Base-by-base conservation (phyloP, 1,140 invertebrate species). In the Ladona fulva region DNA sequence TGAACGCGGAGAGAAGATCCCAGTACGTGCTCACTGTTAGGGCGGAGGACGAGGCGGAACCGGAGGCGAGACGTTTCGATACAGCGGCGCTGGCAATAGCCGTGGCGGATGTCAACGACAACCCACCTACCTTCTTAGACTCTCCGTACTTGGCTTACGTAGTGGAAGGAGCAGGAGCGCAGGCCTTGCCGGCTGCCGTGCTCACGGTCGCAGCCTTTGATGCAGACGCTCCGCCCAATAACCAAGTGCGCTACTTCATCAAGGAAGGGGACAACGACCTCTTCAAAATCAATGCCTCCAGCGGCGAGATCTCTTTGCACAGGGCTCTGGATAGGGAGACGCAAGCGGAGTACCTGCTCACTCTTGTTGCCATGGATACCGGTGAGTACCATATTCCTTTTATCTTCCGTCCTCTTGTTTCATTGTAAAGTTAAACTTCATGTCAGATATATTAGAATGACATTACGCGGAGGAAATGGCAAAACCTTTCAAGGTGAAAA, bases 21-120 rank as follows among this genome's bases (percentile, higher is more conserved):
- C 89, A 91, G 7, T 98, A 98, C 82, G 85, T 91, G 24, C 84
- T 99, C 77, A 93, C 90, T 0, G 91, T 99, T 10, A 91, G 91
- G 77, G 96, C 94, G 0, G 95, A 98, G 85, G 96, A 97, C 84
- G 94, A 92, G 82, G 94, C 93, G 0, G 88, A 89, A 75, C 88
- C 75, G 42, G 82, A 83, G 66, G 80, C 81, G 0, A 84, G 88
- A 0, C 87, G 89, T 77, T 89, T 88, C 79, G 93, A 95, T 83
- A 92, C 90, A 7, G 92, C 94, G 16, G 85, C 85, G 37, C 86
- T 91, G n/a, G 81, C 85, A 42, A 87, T 92, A 44, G 83, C 82
- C 22, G 90, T 99, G 6, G 89, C 92, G 25, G 97, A 99, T 86
- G 93, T 98, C 80, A 98, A 99, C 85, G 97, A 99, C 86, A 97